Conservation (phyloP, 2,113 vertebrate genomes). For the Sus scrofa region DNA sequence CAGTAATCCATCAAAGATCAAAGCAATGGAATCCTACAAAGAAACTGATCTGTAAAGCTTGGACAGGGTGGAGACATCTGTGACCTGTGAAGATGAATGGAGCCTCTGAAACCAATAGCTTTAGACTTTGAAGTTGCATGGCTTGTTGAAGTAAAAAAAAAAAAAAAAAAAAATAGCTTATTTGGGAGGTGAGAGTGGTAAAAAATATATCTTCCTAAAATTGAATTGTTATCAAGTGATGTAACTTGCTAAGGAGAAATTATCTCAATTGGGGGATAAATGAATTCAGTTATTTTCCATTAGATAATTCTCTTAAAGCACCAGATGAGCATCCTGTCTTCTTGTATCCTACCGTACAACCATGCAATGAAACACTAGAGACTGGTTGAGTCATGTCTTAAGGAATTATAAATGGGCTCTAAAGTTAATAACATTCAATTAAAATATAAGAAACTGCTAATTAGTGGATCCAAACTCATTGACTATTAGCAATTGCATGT, state of each 20-base stretch:
- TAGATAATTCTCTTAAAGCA: not conserved
- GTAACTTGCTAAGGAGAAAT: not conserved
- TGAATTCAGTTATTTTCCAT: not conserved
- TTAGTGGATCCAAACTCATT: not conserved
- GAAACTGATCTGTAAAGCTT: constrained; percentile 43
- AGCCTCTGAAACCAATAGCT: constrained; percentile 47
- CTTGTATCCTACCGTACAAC: not conserved
- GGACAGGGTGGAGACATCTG: constrained; percentile 4
- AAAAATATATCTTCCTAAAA: not conserved
- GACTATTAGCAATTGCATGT: not conserved
- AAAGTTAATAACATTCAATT: not conserved
- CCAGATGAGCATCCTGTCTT: not conserved
- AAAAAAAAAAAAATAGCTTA: constrained; percentile 21
- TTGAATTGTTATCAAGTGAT: not conserved
- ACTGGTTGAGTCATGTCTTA: not conserved
- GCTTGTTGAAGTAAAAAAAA: constrained; percentile 8
- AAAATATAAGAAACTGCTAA: not conserved
- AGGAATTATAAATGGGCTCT: not conserved
- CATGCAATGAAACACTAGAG: accelerated
- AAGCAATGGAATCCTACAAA: constrained; percentile 65
- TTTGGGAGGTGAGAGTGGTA: not conserved
- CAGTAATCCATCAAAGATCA: constrained; percentile 72
- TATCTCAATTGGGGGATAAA: not conserved
- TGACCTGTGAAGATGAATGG: constrained; percentile 63
- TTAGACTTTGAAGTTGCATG: constrained; percentile 54